These are phyloP conservation scores for Drosophila ficusphila DNA, from an alignment of 1,140 invertebrate genomes.

Conservation along the genomic window DNA sequence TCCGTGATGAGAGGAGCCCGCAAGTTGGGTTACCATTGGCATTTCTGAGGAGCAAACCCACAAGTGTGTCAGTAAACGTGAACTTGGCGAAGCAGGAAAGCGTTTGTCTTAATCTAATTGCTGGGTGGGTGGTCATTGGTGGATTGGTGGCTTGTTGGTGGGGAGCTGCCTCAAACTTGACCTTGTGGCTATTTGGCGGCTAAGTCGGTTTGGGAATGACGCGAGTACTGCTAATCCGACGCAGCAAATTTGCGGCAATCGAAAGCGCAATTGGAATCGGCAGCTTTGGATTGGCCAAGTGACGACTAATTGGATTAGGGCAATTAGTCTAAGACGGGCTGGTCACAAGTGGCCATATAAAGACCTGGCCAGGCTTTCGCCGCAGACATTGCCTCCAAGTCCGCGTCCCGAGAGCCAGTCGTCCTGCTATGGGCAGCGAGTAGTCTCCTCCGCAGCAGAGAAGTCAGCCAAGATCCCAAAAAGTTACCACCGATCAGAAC, in stretches of 20 bases:
- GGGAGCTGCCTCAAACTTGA: constrained; percentile 68
- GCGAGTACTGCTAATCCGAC: constrained; percentile 59
- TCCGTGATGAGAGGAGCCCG: constrained; percentile 58
- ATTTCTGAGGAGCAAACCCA: constrained; percentile 28
- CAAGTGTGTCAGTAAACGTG: constrained; percentile 63
- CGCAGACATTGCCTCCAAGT: constrained; percentile 61
- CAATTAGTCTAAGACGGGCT: constrained; percentile 72
- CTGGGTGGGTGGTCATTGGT: neutral
- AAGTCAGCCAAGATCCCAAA: constrained; percentile 29
- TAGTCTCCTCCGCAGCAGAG: constrained; percentile 42
- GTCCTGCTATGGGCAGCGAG: constrained; percentile 67
- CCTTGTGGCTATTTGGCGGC: constrained; percentile 45
- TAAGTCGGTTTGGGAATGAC: constrained; percentile 33
- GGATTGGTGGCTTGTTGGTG: neutral
- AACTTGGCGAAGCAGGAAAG: constrained; percentile 35
- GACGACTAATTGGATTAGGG: constrained; percentile 70
- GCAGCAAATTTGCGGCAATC: constrained; percentile 61
- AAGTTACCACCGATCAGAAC: constrained; percentile 51
- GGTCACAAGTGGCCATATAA: constrained; percentile 70
- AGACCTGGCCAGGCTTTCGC: constrained; percentile 7
- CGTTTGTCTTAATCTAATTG: constrained; percentile 77
- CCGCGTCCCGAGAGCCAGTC: constrained; percentile 39
- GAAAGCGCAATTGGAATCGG: constrained; percentile 48
- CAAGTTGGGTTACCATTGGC: constrained; percentile 68
- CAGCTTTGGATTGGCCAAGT: constrained; percentile 69